Evolutionary conservation across 2,888 invertebrate species (phyloP).

Genomic region (Drosophila sordidapex): DNA sequence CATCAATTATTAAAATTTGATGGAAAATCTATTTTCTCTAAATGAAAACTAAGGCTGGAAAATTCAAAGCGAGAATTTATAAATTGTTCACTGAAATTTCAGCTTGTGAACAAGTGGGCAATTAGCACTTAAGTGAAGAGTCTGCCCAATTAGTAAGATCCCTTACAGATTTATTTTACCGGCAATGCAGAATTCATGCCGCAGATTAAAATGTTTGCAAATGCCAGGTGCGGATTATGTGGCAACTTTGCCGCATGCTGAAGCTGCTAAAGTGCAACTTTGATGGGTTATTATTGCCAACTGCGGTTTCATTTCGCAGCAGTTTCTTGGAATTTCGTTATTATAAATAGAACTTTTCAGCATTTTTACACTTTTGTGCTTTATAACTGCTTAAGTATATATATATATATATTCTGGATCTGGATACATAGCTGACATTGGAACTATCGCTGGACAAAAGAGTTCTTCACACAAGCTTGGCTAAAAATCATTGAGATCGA

Average conservation of each 20-base stretch:
- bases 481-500: not conserved
- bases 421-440: not conserved
- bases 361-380: not conserved
- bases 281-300: not conserved
- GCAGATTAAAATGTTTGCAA: not conserved
- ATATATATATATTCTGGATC: not conserved
- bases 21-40: not conserved
- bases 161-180: not conserved
- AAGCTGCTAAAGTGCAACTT: too few species aligned
- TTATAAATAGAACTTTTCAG: not conserved
- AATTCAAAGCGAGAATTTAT: not conserved
- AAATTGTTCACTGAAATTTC: not conserved
- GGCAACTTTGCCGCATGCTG: not conserved
- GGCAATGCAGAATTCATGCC: not conserved
- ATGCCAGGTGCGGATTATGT: not conserved
- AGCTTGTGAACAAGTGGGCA: not conserved
- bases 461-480: not conserved
- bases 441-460: too few species aligned
- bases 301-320: not conserved
- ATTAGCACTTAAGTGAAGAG: not conserved
- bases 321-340: not conserved
- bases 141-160: not conserved
- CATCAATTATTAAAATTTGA: not conserved
- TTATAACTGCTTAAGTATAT: not conserved
- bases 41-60: not conserved